Conservation (phyloP, 2,113 vertebrate species). For the Chionis minor region DNA sequence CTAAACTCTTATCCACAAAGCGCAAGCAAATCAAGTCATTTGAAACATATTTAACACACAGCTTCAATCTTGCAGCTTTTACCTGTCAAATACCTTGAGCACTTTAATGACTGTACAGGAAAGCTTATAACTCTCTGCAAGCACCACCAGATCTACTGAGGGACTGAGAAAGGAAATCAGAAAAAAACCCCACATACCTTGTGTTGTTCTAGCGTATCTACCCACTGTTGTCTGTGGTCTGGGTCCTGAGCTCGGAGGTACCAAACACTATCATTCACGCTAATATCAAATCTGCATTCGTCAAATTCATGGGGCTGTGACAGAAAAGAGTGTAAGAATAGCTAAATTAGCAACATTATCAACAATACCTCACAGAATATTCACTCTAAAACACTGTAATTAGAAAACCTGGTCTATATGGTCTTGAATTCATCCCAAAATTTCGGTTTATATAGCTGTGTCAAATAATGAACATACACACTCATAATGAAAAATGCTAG, state of each 20-base stretch:
- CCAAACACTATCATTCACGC: conserved; percentile 97
- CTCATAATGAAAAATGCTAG: neutral
- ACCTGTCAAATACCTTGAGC: neutral
- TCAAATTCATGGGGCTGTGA: conserved; percentile 96
- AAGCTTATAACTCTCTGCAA: neutral
- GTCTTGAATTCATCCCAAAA: neutral
- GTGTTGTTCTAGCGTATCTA: conserved; percentile 94
- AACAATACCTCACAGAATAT: neutral
- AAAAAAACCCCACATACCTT: conserved; percentile 79
- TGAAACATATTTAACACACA: neutral
- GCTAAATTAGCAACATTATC: neutral
- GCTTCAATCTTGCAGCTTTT: neutral
- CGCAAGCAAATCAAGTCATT: neutral
- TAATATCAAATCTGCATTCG: conserved; percentile 97
- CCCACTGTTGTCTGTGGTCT: conserved; percentile 92
- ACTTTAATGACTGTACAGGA: neutral
- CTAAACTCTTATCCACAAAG: neutral
- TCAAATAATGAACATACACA: neutral
- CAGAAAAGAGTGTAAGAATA: conserved; percentile 2
- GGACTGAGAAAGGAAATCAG: neutral
- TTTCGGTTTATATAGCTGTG: neutral
- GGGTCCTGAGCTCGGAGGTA: conserved; percentile 95
- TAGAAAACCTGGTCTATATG: neutral
- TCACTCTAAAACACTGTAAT: neutral
- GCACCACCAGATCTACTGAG: neutral